Conservation (phyloP, 2,113 vertebrate genomes). For the Hoplias malabaricus region DNA sequence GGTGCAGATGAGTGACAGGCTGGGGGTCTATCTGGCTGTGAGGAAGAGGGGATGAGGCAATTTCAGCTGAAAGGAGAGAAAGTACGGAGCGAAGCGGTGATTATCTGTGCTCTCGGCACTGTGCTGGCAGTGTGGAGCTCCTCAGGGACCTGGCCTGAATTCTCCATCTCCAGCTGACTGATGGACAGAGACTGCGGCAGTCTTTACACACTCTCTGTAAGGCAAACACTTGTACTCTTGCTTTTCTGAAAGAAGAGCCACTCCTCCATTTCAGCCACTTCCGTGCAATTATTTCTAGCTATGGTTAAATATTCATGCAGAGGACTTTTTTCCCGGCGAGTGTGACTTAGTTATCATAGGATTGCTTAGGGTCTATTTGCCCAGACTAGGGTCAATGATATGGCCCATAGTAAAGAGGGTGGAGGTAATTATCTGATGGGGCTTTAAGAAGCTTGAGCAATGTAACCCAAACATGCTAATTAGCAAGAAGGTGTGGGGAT, state of each 20-base stretch:
- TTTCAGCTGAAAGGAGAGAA: slow-evolving; percentile 4
- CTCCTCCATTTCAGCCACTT: not conserved
- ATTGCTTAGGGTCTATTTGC: not conserved
- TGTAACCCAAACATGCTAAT: not conserved
- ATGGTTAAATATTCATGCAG: not conserved
- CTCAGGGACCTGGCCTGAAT: slow-evolving; percentile 27
- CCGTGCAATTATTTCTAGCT: not conserved
- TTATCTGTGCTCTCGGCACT: slow-evolving; percentile 24
- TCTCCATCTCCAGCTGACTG: slow-evolving; percentile 20
- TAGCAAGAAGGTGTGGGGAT: not conserved
- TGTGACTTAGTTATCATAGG: not conserved
- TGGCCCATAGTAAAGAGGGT: not conserved
- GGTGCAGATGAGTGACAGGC: not conserved
- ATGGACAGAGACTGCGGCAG: slow-evolving; percentile 20
- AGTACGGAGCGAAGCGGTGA: not conserved
- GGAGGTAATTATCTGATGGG: not conserved
- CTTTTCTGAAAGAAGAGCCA: not conserved
- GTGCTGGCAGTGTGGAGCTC: slow-evolving; percentile 1
- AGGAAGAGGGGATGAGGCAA: not conserved
- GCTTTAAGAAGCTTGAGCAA: not conserved
- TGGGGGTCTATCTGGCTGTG: not conserved
- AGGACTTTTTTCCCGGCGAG: not conserved
- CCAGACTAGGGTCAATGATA: not conserved
- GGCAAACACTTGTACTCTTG: not conserved
- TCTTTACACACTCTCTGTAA: not conserved